Evolutionary conservation across 1,140 invertebrate species (phyloP), one percentile per base, ranked within the genome.

Genomic region (Harlomillsia oculata): DNA sequence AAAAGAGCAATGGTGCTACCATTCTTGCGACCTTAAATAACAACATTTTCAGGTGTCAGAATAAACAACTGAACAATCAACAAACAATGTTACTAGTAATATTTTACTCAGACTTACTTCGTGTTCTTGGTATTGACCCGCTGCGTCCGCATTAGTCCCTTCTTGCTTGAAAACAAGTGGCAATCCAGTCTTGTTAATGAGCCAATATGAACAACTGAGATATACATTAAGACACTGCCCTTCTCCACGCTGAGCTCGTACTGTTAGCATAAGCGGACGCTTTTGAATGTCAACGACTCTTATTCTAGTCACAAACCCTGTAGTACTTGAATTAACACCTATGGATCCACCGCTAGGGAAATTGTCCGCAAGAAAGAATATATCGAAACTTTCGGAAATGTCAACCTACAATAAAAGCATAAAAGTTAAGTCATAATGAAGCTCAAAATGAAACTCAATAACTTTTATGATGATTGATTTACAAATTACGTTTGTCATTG

Each of bases 81-180:
- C 8, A 23, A 48, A 48, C 8, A 23, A 28, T 25, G 14, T 13
- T 28, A 9, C 14, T 48, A 5, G 44, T n/a, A n/a, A n/a, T n/a
- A n/a, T n/a, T n/a, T n/a, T n/a, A 9, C 11, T 25, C 8, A 9
- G n/a, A n/a, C 26, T 21, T 1, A 64, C 77, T 75, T 98, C 95
- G 68, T 98, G 89, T 70, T 98, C 94, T 49, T 84, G 83, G 70
- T 87, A 90, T 74, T 99, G 95, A 9, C 94, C 95, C 3, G 93
- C 88, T 46, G 87, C 82, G 67, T 91, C 87, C 2, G 72, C 67
- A 5, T 75, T 76, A 11, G 80, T 80, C 8, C 88, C 89, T 70
- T 95, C 91, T 74, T 97, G 93, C 67, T 83, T 80, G 69, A 95
- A 93, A 20, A 97, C 83, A n/a, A 98, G 71, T 1, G 94, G 92